Conservation (phyloP, 2,888 invertebrate species). For the Rhogogaster chlorosoma region DNA sequence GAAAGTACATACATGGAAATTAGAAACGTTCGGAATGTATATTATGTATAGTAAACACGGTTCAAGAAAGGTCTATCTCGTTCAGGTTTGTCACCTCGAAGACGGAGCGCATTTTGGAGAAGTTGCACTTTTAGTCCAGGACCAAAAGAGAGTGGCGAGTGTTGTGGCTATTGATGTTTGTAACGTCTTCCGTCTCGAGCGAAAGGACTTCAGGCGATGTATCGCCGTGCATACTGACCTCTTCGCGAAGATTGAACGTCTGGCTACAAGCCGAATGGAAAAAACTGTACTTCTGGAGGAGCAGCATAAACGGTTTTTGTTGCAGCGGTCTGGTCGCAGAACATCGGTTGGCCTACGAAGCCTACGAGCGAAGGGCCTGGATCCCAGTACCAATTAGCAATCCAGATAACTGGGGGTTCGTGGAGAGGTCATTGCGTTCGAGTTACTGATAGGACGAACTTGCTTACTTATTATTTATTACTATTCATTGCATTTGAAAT, state of each 20-base stretch:
- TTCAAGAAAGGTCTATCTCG: conserved; percentile 47
- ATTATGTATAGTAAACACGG: conserved; percentile 28
- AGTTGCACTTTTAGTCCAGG: conserved; percentile 80
- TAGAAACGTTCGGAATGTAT: not conserved
- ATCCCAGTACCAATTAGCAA: not conserved
- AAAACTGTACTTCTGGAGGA: conserved; percentile 73
- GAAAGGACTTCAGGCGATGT: conserved; percentile 78
- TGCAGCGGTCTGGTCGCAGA: conserved; percentile 53
- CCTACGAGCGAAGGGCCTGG: not conserved
- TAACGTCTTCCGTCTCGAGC: conserved; percentile 81
- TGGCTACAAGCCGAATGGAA: conserved; percentile 74
- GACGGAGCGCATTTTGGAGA: conserved; percentile 85
- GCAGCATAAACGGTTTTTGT: conserved; percentile 66
- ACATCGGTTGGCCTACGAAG: conserved; percentile 32
- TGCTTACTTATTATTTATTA: too few species aligned
- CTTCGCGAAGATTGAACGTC: conserved; percentile 71
- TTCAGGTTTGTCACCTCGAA: conserved; percentile 79
- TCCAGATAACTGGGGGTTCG: too few species aligned
- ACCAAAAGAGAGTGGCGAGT: conserved; percentile 80
- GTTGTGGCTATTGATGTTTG: conserved; percentile 82
- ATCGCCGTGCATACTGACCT: conserved; percentile 70
- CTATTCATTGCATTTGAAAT: too few species aligned
- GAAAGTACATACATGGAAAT: not conserved
- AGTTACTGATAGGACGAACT: not conserved
- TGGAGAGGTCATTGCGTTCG: not conserved